phyloP scores from a whole-genome alignment of 2,888 invertebrate genomes.

The Rhorus exstirpatorius region DNA sequence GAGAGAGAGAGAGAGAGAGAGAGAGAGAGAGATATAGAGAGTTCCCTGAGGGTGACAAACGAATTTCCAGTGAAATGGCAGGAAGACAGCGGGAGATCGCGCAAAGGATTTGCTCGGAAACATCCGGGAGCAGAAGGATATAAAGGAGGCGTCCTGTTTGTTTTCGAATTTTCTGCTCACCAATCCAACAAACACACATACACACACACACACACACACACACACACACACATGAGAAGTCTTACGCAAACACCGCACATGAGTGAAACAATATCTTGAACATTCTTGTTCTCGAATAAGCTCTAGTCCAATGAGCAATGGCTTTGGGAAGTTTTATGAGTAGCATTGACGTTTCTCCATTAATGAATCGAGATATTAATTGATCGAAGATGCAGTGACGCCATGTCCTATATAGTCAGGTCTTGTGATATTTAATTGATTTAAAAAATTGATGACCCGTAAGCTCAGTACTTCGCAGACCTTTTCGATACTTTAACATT shows the following conservation, averaged over 20 bases:
- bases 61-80: conserved; percentile 40
- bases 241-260: not conserved
- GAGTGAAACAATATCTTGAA: conserved; percentile 6
- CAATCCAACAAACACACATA: not conserved
- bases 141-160: conserved; percentile 35
- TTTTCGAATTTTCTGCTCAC: conserved; percentile 53
- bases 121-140: conserved; percentile 10
- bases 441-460: no score
- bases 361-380: no score
- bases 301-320: not conserved
- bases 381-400: no score
- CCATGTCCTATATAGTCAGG: no score
- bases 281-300: conserved; percentile 19
- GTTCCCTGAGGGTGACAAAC: conserved; percentile 50
- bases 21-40: not conserved
- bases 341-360: no score
- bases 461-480: no score
- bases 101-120: conserved; percentile 6
- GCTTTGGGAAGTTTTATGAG: no score
- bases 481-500: no score
- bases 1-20: conserved; percentile 5
- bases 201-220: not conserved
- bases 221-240: not conserved
- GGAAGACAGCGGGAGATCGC: conserved; percentile 8
- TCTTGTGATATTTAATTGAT: no score